phyloP scores from a whole-genome alignment of 1,140 invertebrate genomes.

The Cheumatopsyche charites region DNA sequence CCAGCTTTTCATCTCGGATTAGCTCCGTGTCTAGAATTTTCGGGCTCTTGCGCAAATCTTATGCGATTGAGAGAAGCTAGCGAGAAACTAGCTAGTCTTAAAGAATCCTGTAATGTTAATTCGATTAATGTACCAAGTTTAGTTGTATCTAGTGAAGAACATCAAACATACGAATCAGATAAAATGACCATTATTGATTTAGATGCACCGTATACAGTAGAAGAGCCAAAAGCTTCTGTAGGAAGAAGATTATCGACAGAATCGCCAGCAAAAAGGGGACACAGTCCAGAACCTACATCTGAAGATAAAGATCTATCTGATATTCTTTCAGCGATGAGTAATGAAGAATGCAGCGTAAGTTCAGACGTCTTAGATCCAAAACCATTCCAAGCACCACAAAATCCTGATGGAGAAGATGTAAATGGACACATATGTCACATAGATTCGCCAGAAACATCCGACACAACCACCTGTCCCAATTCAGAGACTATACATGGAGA shows the following conservation, averaged over 20 bases:
- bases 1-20: conserved; percentile 49
- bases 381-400: conserved; percentile 55
- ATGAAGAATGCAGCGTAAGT: conserved; percentile 70
- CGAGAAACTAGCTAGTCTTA: conserved; percentile 42
- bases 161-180: conserved; percentile 62
- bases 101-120: conserved; percentile 54
- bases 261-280: conserved; percentile 37
- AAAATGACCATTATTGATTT: conserved; percentile 69
- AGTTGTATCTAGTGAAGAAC: conserved; percentile 56
- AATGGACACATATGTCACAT: conserved; percentile 74
- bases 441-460: conserved; percentile 80
- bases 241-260: conserved; percentile 37
- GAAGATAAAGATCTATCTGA: conserved; percentile 59
- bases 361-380: conserved; percentile 68
- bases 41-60: conserved; percentile 59
- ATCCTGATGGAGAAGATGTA: conserved; percentile 59
- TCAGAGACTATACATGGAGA: conserved; percentile 74
- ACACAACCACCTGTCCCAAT: conserved; percentile 67
- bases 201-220: conserved; percentile 60
- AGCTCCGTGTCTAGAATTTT: conserved; percentile 57
- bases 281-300: conserved; percentile 37
- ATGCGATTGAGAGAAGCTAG: conserved; percentile 49
- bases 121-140: conserved; percentile 60
- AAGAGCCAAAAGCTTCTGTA: conserved; percentile 42
- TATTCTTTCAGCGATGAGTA: conserved; percentile 70